Percentiles rank a stretch among this genome's conserved stretches.
Evolutionary conservation across 2,888 invertebrate genomes (phyloP).

Genomic region (Serripes groenlandicus): DNA sequence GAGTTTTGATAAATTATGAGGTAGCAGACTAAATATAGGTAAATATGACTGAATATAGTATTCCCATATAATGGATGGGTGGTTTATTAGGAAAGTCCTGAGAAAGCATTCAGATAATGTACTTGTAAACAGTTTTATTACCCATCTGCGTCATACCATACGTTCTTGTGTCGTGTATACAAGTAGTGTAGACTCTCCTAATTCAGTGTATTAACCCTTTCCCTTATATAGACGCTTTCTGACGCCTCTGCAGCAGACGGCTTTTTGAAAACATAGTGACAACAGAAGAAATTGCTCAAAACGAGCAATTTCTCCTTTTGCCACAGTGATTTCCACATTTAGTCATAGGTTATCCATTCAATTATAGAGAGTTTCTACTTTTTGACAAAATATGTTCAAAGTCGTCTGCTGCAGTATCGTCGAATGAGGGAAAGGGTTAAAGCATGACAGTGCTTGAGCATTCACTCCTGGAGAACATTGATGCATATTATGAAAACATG

Average conservation of each 20-base stretch:
- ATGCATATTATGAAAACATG: too few relatives aligned
- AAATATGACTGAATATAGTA: too few relatives aligned
- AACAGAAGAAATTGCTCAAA: background rate
- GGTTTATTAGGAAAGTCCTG: background rate
- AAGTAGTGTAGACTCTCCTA: too few relatives aligned
- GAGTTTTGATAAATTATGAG: background rate
- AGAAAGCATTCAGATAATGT: background rate
- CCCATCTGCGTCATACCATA: background rate
- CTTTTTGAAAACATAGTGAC: background rate
- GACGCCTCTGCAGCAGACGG: background rate
- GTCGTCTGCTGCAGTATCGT: too few relatives aligned
- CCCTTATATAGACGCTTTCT: background rate
- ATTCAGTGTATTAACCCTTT: too few relatives aligned
- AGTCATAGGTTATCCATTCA: too few relatives aligned
- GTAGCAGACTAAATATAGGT: background rate
- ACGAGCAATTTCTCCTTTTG: constrained; percentile 3
- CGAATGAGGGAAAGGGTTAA: too few relatives aligned
- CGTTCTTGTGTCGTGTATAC: background rate
- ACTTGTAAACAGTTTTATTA: too few relatives aligned
- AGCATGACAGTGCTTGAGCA: too few relatives aligned
- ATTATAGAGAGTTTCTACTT: too few relatives aligned
- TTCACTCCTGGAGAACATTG: too few relatives aligned
- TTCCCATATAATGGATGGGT: background rate
- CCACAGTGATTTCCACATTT: background rate
- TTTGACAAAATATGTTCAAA: too few relatives aligned